Evolutionary conservation across 2,888 invertebrate genomes (phyloP).

Genomic region (Lamellibrachia satsuma): DNA sequence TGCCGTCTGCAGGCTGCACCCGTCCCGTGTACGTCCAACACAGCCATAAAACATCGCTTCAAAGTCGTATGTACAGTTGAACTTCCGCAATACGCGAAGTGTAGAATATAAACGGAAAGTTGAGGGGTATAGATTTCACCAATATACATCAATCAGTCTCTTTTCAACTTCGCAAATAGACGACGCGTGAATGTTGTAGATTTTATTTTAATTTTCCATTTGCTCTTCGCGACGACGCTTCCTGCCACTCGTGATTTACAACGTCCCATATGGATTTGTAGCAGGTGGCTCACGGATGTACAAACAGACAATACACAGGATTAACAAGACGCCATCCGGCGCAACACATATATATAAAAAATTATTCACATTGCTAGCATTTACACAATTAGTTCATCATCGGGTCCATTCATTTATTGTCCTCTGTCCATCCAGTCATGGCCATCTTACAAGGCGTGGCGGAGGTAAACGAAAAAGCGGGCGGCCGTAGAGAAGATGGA

Average conservation of each 20-base stretch:
- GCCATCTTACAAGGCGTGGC: too few species aligned
- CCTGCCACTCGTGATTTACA: not conserved
- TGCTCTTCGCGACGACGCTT: not conserved
- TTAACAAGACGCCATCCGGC: too few species aligned
- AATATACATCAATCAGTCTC: not conserved
- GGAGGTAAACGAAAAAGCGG: too few species aligned
- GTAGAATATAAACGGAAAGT: not conserved
- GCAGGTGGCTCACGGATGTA: not conserved
- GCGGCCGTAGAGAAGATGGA: too few species aligned
- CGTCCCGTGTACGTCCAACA: not conserved
- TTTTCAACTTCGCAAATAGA: not conserved
- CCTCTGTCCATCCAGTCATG: too few species aligned
- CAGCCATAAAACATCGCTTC: not conserved
- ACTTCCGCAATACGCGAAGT: slow-evolving; percentile 1
- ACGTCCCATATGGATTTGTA: not conserved
- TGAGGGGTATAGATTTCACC: not conserved
- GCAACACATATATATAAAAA: too few species aligned
- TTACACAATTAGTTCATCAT: too few species aligned
- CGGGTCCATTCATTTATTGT: too few species aligned
- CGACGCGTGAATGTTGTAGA: slow-evolving; percentile 3
- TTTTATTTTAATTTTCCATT: not conserved
- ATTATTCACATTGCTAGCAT: too few species aligned
- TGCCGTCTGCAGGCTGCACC: not conserved
- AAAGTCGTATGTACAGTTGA: not conserved
- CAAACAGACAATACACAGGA: too few species aligned